A percentile compares a stretch with the other conserved stretches of the same genome.
These are phyloP conservation scores for Clarias gariepinus DNA, from an alignment of 2,113 vertebrate genomes.

Conservation along the genomic window DNA sequence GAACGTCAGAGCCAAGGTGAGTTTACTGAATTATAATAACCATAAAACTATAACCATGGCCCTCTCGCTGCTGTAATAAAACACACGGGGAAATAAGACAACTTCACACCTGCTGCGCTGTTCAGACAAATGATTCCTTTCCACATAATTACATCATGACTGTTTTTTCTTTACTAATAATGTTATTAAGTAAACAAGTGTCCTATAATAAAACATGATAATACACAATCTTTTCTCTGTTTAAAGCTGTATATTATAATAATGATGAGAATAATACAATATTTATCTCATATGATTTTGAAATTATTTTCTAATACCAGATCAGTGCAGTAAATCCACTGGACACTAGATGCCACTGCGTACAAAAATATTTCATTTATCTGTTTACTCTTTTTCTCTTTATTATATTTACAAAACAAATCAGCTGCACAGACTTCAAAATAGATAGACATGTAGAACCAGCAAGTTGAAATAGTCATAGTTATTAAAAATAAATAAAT, in stretches of 20 bases:
- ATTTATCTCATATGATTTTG: background rate
- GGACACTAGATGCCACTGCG: constrained; percentile 48
- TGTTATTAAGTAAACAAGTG: too few relatives aligned
- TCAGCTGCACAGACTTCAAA: background rate
- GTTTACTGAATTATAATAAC: background rate
- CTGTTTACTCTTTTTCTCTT: background rate
- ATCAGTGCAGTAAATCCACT: constrained; percentile 4
- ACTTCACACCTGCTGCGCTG: background rate
- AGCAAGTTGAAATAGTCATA: too few relatives aligned
- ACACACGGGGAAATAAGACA: background rate
- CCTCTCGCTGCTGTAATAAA: background rate
- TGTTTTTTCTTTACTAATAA: background rate
- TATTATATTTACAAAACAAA: background rate
- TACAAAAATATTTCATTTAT: background rate
- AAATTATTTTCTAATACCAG: background rate
- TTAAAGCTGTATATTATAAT: background rate
- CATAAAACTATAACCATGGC: background rate
- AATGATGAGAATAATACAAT: background rate
- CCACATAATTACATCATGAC: background rate
- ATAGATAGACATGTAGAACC: too few relatives aligned
- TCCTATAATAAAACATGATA: too few relatives aligned
- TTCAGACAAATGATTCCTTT: background rate
- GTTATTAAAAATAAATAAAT: background rate
- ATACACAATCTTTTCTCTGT: too few relatives aligned
- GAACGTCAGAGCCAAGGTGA: constrained; percentile 90